Evolutionary conservation across 2,888 invertebrate species (phyloP), one percentile per base, ranked within the genome.

Genomic region (Mamestra brassicae): DNA sequence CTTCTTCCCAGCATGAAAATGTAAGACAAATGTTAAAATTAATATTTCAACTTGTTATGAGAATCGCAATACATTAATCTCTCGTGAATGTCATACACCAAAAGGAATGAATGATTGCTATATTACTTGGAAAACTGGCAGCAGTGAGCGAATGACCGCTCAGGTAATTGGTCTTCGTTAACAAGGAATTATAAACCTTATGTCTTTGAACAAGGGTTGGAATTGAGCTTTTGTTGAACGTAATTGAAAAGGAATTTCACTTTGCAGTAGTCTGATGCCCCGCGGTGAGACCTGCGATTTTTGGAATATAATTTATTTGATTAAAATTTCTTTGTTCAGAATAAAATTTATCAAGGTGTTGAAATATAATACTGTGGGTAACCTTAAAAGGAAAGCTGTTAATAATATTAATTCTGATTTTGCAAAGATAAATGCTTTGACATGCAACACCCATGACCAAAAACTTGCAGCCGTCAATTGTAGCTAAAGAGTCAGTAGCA

Each of bases 31-130:
- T 79, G 84, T 71, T 84, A 79, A 85, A 84, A 88, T 88, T 85
- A 85, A 88, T 86, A 88, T 85, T 80, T 86, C 85, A 86, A 82
- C 87, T 85, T 88, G 86, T 87, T 87, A 84, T 76, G 83, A 87
- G 89, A 87, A 88, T 76, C 83, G 85, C 80, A 77, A 86, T 78
- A 83, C 89, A 89, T 90, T 89, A 87, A 90, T 90, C 87, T 89
- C 83, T 89, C 89, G 78, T 55, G 72, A 78, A 80, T 79, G 81
- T 86, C 86, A 79, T 76, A 78, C 76, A 83, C 78, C 80, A 87
- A 87, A 85, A 88, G 88, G 84, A 86, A 90, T 90, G 89, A 90
- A 83, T 88, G 87, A 90, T 89, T 81, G 85, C 89, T 87, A 83
- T 88, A 85, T 88, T 90, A 89, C 89, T 85, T 69, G 87, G 90